Evolutionary conservation across 35 echinoderm and acorn worm species (phyloP).

Genomic region (Acanthaster planci): DNA sequence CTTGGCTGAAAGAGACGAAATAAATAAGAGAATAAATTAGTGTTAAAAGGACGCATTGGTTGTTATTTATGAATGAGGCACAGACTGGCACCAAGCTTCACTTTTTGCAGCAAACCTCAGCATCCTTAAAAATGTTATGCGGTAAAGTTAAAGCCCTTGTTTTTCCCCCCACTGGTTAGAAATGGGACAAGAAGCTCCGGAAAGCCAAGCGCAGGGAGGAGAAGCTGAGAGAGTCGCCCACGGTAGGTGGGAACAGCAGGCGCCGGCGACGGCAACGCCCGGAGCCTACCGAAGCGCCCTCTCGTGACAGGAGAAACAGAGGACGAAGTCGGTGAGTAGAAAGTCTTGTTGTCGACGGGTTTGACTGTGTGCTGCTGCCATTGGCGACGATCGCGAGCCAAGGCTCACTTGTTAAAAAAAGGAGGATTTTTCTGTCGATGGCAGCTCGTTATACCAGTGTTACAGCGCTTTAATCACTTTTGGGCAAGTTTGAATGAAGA

Average conservation of each 20-base stretch:
- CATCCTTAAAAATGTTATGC: neutral
- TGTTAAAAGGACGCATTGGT: too few species aligned
- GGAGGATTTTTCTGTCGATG: too few species aligned
- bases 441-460: too few species aligned
- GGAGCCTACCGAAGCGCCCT: constrained; percentile 11
- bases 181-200: constrained; percentile 49
- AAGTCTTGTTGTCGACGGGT: too few species aligned
- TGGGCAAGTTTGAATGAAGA: too few species aligned
- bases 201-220: constrained; percentile 10
- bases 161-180: neutral
- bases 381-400: too few species aligned
- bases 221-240: neutral
- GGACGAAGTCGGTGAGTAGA: neutral
- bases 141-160: neutral
- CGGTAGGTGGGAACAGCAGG: neutral
- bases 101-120: neutral
- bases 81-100: neutral
- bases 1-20: too few species aligned
- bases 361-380: too few species aligned
- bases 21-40: too few species aligned
- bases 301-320: constrained; percentile 5
- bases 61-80: too few species aligned
- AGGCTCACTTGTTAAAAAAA: too few species aligned
- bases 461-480: too few species aligned
- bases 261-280: constrained; percentile 25